phyloP scores from a whole-genome alignment of 2,888 invertebrate genomes.

The Lasioglossum leucozonium region DNA sequence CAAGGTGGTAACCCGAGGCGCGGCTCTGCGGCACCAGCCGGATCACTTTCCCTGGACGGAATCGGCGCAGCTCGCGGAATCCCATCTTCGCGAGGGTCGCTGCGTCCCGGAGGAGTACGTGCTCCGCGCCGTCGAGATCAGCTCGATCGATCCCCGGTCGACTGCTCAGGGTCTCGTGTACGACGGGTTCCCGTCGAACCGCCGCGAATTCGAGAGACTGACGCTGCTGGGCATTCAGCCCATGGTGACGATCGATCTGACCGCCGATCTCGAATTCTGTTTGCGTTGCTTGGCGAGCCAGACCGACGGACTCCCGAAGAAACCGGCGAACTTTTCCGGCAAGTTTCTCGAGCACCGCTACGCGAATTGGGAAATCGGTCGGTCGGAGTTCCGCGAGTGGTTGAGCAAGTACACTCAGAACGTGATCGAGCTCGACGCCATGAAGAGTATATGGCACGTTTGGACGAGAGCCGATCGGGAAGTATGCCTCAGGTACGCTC shows the following conservation, averaged over 20 bases:
- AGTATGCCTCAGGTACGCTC: constrained; percentile 82
- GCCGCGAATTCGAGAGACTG: constrained; percentile 86
- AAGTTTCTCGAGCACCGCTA: constrained; percentile 85
- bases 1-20: constrained; percentile 86
- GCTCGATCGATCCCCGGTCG: constrained; percentile 85
- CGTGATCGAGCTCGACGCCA: constrained; percentile 85
- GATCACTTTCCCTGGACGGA: constrained; percentile 86
- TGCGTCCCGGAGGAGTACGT: constrained; percentile 84
- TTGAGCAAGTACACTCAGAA: constrained; percentile 86
- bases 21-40: constrained; percentile 85
- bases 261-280: constrained; percentile 82
- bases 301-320: constrained; percentile 79
- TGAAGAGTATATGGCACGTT: constrained; percentile 86
- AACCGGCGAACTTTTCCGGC: constrained; percentile 82
- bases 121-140: constrained; percentile 86
- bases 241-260: constrained; percentile 86
- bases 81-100: constrained; percentile 84
- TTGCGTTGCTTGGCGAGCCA: constrained; percentile 83
- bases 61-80: constrained; percentile 84
- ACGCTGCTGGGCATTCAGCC: constrained; percentile 86
- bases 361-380: constrained; percentile 83
- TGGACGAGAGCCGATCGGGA: constrained; percentile 84
- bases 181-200: constrained; percentile 87
- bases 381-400: constrained; percentile 85
- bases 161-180: constrained; percentile 87